phyloP scores from a whole-genome alignment of 2,797 vertebrate genomes.

The Rhabdomys pumilio region DNA sequence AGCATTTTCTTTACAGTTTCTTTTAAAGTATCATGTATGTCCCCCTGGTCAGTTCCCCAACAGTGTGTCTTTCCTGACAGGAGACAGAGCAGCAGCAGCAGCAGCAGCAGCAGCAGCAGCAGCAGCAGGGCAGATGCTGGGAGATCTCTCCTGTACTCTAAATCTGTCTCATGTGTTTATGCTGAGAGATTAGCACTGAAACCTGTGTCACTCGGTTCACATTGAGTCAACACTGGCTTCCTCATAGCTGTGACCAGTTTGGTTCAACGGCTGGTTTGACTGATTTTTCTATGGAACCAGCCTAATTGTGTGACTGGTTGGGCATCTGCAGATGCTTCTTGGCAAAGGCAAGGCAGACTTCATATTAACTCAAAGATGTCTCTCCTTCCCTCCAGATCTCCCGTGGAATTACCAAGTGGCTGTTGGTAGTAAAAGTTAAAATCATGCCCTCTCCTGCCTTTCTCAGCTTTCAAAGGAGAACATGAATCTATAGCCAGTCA shows the following conservation, averaged over 20 bases:
- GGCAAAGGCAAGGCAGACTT: slow-evolving; percentile 65
- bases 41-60: neutral
- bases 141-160: neutral
- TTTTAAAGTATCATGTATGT: slow-evolving; percentile 61
- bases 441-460: neutral
- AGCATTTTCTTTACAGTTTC: slow-evolving; percentile 62
- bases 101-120: neutral
- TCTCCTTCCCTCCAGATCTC: slow-evolving; percentile 33
- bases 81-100: neutral
- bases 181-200: slow-evolving; percentile 16
- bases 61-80: slow-evolving; percentile 38
- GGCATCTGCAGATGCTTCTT: slow-evolving; percentile 46
- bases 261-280: slow-evolving; percentile 52
- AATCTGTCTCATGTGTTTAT: slow-evolving; percentile 1
- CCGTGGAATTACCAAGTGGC: neutral
- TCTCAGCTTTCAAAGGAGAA: slow-evolving; percentile 58
- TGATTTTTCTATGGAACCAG: slow-evolving; percentile 63
- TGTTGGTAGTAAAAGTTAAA: slow-evolving; percentile 53
- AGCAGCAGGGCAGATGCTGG: neutral
- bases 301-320: slow-evolving; percentile 47
- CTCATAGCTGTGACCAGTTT: slow-evolving; percentile 39
- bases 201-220: slow-evolving; percentile 29
- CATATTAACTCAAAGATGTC: slow-evolving; percentile 42
- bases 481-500: neutral
- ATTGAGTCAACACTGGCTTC: slow-evolving; percentile 58